Conservation (phyloP, 2,797 vertebrate species). For the Calcarius lapponicus region DNA sequence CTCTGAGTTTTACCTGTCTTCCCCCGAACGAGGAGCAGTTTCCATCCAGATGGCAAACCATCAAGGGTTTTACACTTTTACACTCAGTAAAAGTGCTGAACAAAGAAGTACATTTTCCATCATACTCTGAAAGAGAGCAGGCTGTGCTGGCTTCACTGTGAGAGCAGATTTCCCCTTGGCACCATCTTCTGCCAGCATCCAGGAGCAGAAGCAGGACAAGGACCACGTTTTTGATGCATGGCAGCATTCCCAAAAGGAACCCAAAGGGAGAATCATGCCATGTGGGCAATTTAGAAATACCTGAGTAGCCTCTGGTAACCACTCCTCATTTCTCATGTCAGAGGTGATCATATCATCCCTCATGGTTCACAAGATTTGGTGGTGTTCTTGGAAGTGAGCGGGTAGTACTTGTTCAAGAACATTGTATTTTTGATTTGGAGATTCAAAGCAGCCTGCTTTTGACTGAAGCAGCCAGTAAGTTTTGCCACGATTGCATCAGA, state of each 20-base stretch:
- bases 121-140: slow-evolving; percentile 40
- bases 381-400: not conserved
- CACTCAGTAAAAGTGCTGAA: slow-evolving; percentile 53
- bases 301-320: not conserved
- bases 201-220: not conserved
- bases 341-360: not conserved
- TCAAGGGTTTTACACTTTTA: slow-evolving; percentile 61
- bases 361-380: rapidly evolving
- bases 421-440: not conserved
- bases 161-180: slow-evolving; percentile 49
- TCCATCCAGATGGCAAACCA: slow-evolving; percentile 52
- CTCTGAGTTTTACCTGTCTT: slow-evolving; percentile 24
- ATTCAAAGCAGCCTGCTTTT: not conserved
- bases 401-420: not conserved
- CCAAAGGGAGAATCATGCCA: rapidly evolving
- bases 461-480: not conserved
- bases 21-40: not conserved
- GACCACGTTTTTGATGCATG: rapidly evolving
- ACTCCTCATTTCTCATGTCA: not conserved
- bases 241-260: not conserved
- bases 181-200: not conserved
- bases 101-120: slow-evolving; percentile 60
- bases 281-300: not conserved
- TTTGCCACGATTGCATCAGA: slow-evolving; percentile 22
- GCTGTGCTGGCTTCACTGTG: not conserved